Evolutionary conservation across 2,888 invertebrate species (phyloP).

Genomic region (Tetragonisca angustula): DNA sequence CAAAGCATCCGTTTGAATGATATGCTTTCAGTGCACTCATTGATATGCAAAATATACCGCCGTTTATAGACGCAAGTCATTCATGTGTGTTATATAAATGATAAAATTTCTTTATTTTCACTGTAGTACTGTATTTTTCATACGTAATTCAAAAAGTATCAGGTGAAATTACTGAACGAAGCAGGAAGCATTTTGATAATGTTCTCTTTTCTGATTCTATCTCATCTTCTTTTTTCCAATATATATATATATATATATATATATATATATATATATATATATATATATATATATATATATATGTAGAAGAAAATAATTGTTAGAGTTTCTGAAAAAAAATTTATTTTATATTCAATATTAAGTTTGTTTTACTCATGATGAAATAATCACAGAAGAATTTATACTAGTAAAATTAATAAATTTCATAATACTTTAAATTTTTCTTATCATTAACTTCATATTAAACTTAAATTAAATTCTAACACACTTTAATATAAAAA

Average conservation of each 20-base stretch:
- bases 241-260: too few relatives aligned
- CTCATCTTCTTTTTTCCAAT: not conserved
- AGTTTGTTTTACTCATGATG: not conserved
- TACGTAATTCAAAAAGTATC: not conserved
- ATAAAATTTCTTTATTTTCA: conserved; percentile 31
- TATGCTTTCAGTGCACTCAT: conserved; percentile 50
- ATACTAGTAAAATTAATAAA: not conserved
- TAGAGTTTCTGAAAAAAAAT: not conserved
- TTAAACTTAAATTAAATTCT: not conserved
- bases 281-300: too few relatives aligned
- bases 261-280: too few relatives aligned
- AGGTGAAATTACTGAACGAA: not conserved
- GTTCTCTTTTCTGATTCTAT: not conserved
- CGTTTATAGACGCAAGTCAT: conserved; percentile 72
- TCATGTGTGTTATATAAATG: conserved; percentile 44
- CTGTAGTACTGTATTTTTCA: not conserved
- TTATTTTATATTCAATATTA: not conserved
- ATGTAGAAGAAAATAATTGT: not conserved
- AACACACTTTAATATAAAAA: not conserved
- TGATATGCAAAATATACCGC: conserved; percentile 68
- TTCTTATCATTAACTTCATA: not conserved
- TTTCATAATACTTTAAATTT: not conserved
- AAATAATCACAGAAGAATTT: not conserved
- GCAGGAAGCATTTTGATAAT: not conserved
- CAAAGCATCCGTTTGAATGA: not conserved